phyloP scores from a whole-genome alignment of 2,888 invertebrate species.

The Lycocerus yunnanus region DNA sequence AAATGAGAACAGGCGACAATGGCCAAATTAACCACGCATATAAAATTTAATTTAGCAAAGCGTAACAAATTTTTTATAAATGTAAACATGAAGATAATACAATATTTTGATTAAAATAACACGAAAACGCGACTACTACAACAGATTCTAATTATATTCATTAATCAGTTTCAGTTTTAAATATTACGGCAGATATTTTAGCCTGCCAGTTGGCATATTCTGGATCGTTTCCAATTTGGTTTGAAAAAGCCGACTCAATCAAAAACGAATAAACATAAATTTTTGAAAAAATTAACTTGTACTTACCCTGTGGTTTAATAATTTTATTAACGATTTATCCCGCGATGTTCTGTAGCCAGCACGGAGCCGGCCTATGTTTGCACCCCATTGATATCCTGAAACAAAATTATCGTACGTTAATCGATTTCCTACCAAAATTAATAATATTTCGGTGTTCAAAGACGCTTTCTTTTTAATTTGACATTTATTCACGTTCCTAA shows the following conservation, averaged over 20 bases:
- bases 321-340: constrained; percentile 43
- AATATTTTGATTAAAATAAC: background rate
- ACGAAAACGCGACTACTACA: background rate
- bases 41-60: background rate
- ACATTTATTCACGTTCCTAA: constrained; percentile 13
- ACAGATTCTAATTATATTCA: background rate
- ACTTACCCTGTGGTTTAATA: constrained; percentile 28
- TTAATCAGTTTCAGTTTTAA: constrained; percentile 8
- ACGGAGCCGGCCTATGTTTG: constrained; percentile 46
- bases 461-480: constrained; percentile 6
- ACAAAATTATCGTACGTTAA: constrained; percentile 22
- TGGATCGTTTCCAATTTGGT: background rate
- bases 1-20: background rate
- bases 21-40: background rate
- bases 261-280: background rate
- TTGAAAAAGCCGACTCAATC: background rate
- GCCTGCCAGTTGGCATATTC: background rate
- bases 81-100: background rate
- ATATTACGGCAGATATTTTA: constrained; percentile 2
- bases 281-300: background rate
- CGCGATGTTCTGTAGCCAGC: constrained; percentile 50
- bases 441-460: constrained; percentile 1
- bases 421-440: constrained; percentile 8
- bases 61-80: background rate
- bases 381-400: constrained; percentile 48